These are phyloP conservation scores for Hemichromis elongatus DNA, from an alignment of 2,113 vertebrate genomes.

Conservation along the genomic window DNA sequence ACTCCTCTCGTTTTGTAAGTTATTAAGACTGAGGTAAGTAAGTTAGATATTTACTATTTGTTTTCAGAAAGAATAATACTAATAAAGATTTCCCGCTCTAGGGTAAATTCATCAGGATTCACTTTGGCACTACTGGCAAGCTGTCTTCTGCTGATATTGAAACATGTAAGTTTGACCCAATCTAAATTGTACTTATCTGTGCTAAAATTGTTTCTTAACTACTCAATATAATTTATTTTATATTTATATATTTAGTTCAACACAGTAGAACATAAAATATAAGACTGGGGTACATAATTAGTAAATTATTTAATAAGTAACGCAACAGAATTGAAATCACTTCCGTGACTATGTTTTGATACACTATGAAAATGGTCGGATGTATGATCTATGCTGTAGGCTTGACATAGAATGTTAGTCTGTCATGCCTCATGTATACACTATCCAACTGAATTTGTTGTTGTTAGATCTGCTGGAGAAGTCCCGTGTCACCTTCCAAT, in stretches of 20 bases:
- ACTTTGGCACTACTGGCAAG: slow-evolving; percentile 85
- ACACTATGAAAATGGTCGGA: neutral
- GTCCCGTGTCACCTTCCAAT: slow-evolving; percentile 41
- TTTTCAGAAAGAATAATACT: neutral
- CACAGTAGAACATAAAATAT: neutral
- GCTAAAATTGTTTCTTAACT: neutral
- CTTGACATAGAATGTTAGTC: neutral
- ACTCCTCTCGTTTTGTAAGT: slow-evolving; percentile 84
- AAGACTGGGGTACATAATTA: neutral
- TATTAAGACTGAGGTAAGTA: neutral
- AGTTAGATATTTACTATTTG: neutral
- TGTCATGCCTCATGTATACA: neutral
- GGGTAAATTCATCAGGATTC: slow-evolving; percentile 94
- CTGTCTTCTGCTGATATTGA: slow-evolving; percentile 93
- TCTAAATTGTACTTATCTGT: neutral
- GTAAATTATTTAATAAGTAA: neutral
- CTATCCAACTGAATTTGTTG: neutral
- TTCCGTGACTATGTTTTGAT: neutral
- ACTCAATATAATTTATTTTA: neutral
- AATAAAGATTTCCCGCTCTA: neutral
- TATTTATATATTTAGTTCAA: neutral
- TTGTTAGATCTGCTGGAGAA: slow-evolving; percentile 64
- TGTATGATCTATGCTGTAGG: neutral
- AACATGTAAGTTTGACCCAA: slow-evolving; percentile 80
- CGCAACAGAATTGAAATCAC: neutral